Conservation (phyloP, 2,113 vertebrate genomes). For the Rutilus rutilus region DNA sequence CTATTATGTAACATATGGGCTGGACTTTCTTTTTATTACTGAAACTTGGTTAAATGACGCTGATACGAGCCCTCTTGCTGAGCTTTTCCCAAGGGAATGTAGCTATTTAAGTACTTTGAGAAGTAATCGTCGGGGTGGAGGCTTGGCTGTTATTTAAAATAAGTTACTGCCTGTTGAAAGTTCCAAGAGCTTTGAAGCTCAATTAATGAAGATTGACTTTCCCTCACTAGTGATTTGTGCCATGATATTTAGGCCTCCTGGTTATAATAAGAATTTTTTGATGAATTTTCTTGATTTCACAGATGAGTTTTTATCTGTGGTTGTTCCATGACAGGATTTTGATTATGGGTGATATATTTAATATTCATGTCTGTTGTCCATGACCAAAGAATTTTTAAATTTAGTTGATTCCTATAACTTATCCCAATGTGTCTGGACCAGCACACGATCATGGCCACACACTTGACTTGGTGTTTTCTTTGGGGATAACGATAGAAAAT, state of each 20-base stretch:
- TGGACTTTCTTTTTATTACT: no score
- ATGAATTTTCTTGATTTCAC: background rate
- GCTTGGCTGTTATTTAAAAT: background rate
- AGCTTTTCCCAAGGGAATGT: background rate
- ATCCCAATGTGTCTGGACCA: background rate
- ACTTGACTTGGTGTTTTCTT: background rate
- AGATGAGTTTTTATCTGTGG: background rate
- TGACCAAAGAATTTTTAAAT: background rate
- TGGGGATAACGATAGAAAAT: background rate
- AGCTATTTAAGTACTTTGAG: background rate
- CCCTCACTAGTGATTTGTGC: no score
- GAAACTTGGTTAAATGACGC: no score
- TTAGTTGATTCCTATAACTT: background rate
- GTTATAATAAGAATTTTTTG: background rate
- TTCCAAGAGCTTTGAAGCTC: background rate
- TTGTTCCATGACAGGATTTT: background rate
- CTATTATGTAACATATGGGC: no score
- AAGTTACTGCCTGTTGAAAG: background rate
- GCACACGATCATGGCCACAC: background rate
- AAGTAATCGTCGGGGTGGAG: background rate
- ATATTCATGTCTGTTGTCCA: background rate
- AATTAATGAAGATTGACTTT: no score
- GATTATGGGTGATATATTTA: background rate
- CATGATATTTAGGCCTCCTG: constrained; percentile 1
- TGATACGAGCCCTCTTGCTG: no score